phyloP scores from a whole-genome alignment of 2,113 vertebrate species.

The Tonatia bakeri region DNA sequence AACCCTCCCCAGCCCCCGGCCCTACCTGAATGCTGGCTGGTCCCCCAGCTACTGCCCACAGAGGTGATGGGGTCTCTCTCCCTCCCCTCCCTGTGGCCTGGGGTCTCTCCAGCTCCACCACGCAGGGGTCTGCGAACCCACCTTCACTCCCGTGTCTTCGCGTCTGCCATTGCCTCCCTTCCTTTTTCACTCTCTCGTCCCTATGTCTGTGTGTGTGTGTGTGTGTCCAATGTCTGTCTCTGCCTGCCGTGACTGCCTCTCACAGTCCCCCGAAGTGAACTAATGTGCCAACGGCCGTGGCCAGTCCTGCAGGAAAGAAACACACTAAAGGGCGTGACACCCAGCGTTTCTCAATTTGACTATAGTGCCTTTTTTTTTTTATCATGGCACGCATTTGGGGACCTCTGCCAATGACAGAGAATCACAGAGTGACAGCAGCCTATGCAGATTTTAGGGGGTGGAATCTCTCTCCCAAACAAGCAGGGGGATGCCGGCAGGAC shows the following conservation, averaged over 20 bases:
- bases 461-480: not conserved
- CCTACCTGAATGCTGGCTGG: not conserved
- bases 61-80: not conserved
- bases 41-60: not conserved
- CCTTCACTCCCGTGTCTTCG: not conserved
- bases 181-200: not conserved
- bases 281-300: not conserved
- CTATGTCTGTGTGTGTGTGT: not conserved
- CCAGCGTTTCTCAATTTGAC: not conserved
- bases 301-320: not conserved
- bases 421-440: not conserved
- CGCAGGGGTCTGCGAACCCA: not conserved
- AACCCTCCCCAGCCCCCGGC: not conserved
- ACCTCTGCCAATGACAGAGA: not conserved
- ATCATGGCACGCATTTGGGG: not conserved
- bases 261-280: not conserved
- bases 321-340: not conserved
- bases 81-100: no score
- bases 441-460: not conserved
- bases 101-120: not conserved
- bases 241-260: not conserved
- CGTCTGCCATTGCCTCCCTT: fast-evolving
- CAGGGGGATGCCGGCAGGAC: not conserved
- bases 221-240: not conserved
- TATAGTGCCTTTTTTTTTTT: not conserved